These are phyloP conservation scores for Stomorhina lunata DNA, from an alignment of 2,888 invertebrate genomes.

Conservation along the genomic window DNA sequence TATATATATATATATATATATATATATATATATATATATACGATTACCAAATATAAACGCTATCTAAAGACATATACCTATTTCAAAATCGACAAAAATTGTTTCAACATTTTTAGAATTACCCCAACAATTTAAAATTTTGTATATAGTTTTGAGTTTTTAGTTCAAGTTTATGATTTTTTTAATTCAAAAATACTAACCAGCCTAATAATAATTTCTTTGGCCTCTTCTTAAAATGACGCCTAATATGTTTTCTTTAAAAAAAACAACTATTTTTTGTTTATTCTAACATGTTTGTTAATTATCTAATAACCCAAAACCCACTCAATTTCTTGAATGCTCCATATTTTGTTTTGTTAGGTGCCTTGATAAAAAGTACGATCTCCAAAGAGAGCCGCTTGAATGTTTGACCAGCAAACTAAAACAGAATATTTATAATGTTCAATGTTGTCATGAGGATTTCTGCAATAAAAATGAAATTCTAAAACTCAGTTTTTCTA, in stretches of 20 bases:
- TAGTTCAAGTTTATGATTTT: conserved; percentile 16
- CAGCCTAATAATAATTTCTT: conserved; percentile 9
- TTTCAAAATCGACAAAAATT: no score
- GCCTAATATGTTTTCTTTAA: conserved; percentile 8
- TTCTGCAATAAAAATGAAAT: conserved; percentile 80
- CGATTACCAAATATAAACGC: no score
- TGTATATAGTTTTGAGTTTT: conserved; percentile 49
- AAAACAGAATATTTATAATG: conserved; percentile 78
- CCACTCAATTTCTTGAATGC: conserved; percentile 63
- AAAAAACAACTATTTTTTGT: conserved; percentile 26
- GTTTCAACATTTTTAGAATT: no score
- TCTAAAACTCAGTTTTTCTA: conserved; percentile 77
- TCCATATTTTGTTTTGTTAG: conserved; percentile 70
- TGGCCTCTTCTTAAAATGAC: conserved; percentile 12
- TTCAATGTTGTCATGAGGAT: conserved; percentile 79
- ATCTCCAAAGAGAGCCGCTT: conserved; percentile 79
- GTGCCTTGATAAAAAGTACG: conserved; percentile 79
- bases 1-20: no score
- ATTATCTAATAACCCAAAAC: conserved; percentile 53
- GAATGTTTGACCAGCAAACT: conserved; percentile 79
- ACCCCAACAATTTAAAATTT: no score
- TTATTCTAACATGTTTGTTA: conserved; percentile 58
- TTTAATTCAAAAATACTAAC: conserved; percentile 51
- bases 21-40: no score
- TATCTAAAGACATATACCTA: no score